Base-by-base conservation (phyloP, 2,113 vertebrate species). In the Lagenorhynchus albirostris region DNA sequence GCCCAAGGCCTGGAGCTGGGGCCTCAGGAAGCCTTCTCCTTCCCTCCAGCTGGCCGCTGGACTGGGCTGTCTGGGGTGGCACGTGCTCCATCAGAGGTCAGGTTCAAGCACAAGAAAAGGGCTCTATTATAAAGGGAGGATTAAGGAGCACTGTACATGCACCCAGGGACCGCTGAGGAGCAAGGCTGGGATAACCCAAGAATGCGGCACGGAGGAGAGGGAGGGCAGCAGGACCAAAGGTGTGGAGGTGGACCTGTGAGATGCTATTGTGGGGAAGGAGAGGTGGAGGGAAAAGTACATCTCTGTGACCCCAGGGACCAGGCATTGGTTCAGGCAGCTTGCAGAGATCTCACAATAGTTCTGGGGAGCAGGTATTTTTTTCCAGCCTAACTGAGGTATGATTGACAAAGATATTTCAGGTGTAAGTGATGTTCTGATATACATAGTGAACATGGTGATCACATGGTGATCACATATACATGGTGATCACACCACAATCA, bases 231-330 rank as follows among this genome's bases (percentile, higher is more conserved):
- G 68, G 47, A 60, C 13, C 13, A 12, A 62, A 82, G 29, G 4
- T 41, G 38, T 18, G 33, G 26, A 88, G 38, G 26, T 47, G 20
- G 33, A 53, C 33, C 5, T 65, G 8, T 23, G 67, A 47, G 41
- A 9, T 26, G 1, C 9, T 12, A 17, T 1, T 62, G 58, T 36
- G 73, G n/a, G 33, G 44, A 62, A n/a, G 15, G 63, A 13, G 38
- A 31, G 41, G 12, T 11, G 25, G 26, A 68, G 44, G 47, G 81
- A 74, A 29, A 58, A 50, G 31, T 1, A 1, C 36, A 33, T 12
- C 68, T 4, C 3, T 3, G 8, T 21, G 50, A 62, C 31, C 25
- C 25, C 38, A 1, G 3, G 8, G 1, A 44, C 8, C 29, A 29
- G 41, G 36, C 13, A 6, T 11, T 0, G 36, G 25, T 91, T 79